A percentile compares a stretch with the other conserved stretches of the same genome.
phyloP scores from a whole-genome alignment of 2,797 vertebrate species.

The Chrysocyon brachyurus region DNA sequence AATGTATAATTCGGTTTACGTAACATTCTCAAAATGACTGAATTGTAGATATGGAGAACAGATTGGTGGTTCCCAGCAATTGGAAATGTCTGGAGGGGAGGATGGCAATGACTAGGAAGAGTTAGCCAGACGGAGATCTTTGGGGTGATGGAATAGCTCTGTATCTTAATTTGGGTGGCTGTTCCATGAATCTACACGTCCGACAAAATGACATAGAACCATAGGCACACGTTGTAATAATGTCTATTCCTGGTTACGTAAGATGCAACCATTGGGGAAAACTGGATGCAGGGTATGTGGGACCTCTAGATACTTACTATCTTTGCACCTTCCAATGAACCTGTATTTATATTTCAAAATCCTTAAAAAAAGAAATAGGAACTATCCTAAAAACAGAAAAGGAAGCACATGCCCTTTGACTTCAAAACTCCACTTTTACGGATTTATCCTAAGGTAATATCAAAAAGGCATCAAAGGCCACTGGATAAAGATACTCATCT shows the following conservation, averaged over 20 bases:
- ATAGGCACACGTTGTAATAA: not conserved
- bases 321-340: slow-evolving; percentile 42
- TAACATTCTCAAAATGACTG: not conserved
- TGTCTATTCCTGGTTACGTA: not conserved
- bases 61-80: not conserved
- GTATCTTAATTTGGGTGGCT: not conserved
- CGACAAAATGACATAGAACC: not conserved
- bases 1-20: not conserved
- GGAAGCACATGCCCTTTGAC: not conserved
- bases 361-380: not conserved
- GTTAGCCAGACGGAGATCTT: not conserved
- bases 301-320: not conserved
- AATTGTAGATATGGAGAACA: not conserved
- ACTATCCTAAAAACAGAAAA: slow-evolving; percentile 9
- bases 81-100: not conserved
- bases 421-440: not conserved
- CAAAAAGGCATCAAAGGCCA: slow-evolving; percentile 18
- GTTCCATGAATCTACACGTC: not conserved
- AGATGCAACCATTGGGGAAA: not conserved
- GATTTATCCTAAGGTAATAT: not conserved
- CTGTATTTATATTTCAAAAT: not conserved
- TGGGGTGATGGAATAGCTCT: not conserved
- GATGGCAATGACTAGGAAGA: not conserved
- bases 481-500: not conserved
- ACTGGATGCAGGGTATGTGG: not conserved